Percentiles rank a stretch among this genome's conserved stretches.
Conservation (phyloP, 1,140 invertebrate species). For the Macrosteles quadrilineatus region DNA sequence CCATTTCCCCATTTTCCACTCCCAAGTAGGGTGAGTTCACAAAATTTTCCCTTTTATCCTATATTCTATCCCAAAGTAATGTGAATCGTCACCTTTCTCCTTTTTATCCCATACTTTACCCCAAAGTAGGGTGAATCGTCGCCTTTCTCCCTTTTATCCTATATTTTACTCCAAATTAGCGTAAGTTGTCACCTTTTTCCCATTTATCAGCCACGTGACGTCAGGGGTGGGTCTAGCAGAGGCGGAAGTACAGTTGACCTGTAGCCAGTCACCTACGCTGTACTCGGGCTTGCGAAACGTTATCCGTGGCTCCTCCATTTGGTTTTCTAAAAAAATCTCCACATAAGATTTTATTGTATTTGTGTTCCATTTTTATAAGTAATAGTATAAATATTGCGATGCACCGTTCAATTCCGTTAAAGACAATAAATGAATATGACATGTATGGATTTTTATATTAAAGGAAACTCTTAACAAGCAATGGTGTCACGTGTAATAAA, state of each 20-base stretch:
- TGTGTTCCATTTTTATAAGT: background rate
- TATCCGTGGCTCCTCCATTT: conserved; percentile 68
- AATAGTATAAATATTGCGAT: background rate
- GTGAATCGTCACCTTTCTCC: no score
- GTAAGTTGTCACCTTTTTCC: conserved; percentile 67
- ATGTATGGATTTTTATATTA: background rate
- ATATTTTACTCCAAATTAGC: no score
- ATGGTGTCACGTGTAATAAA: no score
- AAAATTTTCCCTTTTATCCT: no score
- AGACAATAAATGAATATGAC: background rate
- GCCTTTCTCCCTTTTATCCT: no score
- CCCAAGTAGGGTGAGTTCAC: no score
- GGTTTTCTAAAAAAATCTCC: conserved; percentile 61
- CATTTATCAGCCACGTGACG: conserved; percentile 82
- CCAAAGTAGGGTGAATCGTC: no score
- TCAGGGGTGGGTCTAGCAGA: conserved; percentile 72
- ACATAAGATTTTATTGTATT: conserved; percentile 23
- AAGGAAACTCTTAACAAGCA: no score
- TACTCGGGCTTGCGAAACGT: conserved; percentile 68
- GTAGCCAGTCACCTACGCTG: conserved; percentile 66
- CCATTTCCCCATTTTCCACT: no score
- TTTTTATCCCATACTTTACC: no score
- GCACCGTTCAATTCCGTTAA: background rate
- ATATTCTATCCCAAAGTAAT: no score
- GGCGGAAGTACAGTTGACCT: conserved; percentile 75